A percentile compares a stretch with the other conserved stretches of the same genome.
These are phyloP conservation scores for Dermochelys coriacea DNA, from an alignment of 2,797 vertebrate genomes.

Conservation along the genomic window DNA sequence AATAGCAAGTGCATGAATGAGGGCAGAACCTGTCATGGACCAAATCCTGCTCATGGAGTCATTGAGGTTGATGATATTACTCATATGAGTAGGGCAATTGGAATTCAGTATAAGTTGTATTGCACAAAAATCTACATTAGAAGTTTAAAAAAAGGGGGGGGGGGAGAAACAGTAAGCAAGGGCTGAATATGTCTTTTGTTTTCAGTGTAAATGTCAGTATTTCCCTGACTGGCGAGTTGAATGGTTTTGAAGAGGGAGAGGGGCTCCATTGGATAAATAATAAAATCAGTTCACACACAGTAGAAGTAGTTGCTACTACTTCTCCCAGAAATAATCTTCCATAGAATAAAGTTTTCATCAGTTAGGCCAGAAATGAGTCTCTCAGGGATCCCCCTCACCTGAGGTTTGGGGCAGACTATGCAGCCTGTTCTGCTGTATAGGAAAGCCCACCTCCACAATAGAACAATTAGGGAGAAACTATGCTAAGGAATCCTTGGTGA, in stretches of 20 bases:
- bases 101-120: not conserved
- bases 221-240: not conserved
- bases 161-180: not conserved
- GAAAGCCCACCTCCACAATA: not conserved
- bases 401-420: not conserved
- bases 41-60: not conserved
- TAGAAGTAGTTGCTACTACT: fast-evolving
- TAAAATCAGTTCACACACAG: not conserved
- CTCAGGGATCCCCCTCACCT: not conserved
- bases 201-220: not conserved
- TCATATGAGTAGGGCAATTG: not conserved
- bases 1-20: not conserved
- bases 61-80: not conserved
- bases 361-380: not conserved
- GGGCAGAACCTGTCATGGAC: not conserved
- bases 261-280: not conserved
- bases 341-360: not conserved
- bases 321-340: not conserved
- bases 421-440: not conserved
- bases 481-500: not conserved
- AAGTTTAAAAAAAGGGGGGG: not conserved
- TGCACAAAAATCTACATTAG: not conserved
- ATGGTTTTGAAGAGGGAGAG: constrained; percentile 3
- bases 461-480: not conserved
- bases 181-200: not conserved